Evolutionary conservation across 2,797 vertebrate species (phyloP).

Genomic region (Sebastes miniatus): DNA sequence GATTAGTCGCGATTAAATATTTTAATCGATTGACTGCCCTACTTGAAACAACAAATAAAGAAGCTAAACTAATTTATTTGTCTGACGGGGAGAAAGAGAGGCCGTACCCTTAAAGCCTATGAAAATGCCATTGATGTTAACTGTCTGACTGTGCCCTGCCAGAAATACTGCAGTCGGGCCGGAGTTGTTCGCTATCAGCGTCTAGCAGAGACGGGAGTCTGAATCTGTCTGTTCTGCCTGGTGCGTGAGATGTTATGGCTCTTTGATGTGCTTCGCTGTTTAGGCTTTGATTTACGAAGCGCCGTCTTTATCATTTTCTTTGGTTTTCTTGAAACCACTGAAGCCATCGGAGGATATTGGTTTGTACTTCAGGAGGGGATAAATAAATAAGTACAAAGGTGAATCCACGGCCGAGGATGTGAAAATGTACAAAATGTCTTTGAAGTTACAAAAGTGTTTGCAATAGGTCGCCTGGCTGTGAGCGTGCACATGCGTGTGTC

Average conservation of each 20-base stretch:
- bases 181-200: conserved; percentile 41
- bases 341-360: conserved; percentile 24
- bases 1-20: rapidly evolving
- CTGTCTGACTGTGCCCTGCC: conserved; percentile 43
- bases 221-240: conserved; percentile 43
- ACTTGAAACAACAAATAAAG: too few relatives aligned
- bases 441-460: conserved; percentile 34
- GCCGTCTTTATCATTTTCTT: conserved; percentile 53
- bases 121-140: conserved; percentile 73
- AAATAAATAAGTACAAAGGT: conserved; percentile 46
- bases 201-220: conserved; percentile 43
- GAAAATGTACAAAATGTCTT: conserved; percentile 33
- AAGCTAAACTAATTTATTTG: neutral
- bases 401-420: conserved; percentile 43
- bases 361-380: conserved; percentile 24
- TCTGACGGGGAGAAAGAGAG: conserved; percentile 29
- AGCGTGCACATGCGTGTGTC: neutral
- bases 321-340: conserved; percentile 40
- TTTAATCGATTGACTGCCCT: too few relatives aligned
- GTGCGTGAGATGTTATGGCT: conserved; percentile 41
- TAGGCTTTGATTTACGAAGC: conserved; percentile 66
- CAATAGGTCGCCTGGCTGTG: neutral
- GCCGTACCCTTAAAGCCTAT: conserved; percentile 35
- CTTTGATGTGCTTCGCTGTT: conserved; percentile 68
- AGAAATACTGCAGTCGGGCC: conserved; percentile 38